Percentiles rank a stretch among this genome's conserved stretches.
Conservation (phyloP, 2,797 vertebrate genomes). For the Semotilus atromaculatus region DNA sequence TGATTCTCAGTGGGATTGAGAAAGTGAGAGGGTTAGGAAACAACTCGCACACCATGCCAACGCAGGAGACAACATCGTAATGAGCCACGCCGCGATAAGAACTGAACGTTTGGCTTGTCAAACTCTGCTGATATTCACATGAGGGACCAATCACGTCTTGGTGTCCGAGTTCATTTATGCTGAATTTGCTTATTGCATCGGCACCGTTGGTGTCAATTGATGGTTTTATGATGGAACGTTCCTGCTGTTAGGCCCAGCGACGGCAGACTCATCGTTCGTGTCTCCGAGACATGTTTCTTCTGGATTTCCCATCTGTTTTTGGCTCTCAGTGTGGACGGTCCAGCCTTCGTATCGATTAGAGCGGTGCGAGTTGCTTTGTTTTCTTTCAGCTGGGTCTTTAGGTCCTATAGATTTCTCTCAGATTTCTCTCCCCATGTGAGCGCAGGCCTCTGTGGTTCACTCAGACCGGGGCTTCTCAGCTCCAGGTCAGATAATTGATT, state of each 20-base stretch:
- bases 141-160: slow-evolving; percentile 31
- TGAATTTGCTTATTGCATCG: slow-evolving; percentile 29
- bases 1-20: slow-evolving; percentile 62
- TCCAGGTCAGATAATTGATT: slow-evolving; percentile 55
- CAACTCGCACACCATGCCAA: slow-evolving; percentile 43
- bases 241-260: slow-evolving; percentile 10
- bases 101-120: slow-evolving; percentile 33
- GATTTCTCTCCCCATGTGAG: slow-evolving; percentile 31
- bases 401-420: slow-evolving; percentile 51
- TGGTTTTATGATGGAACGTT: slow-evolving; percentile 24
- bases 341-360: slow-evolving; percentile 39
- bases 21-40: slow-evolving; percentile 48
- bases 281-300: slow-evolving; percentile 27
- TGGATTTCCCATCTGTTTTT: slow-evolving; percentile 51
- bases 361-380: slow-evolving; percentile 43
- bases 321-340: slow-evolving; percentile 47
- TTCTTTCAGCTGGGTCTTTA: slow-evolving; percentile 52
- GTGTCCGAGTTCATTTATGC: slow-evolving; percentile 44
- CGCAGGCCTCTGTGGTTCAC: slow-evolving; percentile 32
- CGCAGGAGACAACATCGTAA: slow-evolving; percentile 45
- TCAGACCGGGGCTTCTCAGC: slow-evolving; percentile 28
- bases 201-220: slow-evolving; percentile 23
- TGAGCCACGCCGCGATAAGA: slow-evolving; percentile 29
- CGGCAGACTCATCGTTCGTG: not conserved
- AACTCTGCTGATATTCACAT: slow-evolving; percentile 35